Percentiles rank a stretch among this genome's conserved stretches.
Evolutionary conservation across 2,113 vertebrate genomes (phyloP).

Genomic region (Rallus limicola): DNA sequence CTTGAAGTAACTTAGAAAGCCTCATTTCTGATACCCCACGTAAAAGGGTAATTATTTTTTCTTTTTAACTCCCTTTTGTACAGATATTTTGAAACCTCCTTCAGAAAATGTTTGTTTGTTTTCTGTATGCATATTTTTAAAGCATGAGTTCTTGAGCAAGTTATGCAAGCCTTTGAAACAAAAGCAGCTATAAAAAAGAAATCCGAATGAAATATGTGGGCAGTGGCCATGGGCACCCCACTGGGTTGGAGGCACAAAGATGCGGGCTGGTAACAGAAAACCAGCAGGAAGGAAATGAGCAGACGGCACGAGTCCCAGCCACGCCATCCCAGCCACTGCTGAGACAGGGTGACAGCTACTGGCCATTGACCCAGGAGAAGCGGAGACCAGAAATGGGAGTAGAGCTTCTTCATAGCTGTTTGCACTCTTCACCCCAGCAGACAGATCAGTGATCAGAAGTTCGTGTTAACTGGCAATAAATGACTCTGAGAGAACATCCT

Average conservation of each 20-base stretch:
- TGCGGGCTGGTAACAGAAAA: neutral
- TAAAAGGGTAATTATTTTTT: conserved; percentile 42
- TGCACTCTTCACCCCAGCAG: neutral
- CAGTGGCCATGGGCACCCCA: accelerated
- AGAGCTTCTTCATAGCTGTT: neutral
- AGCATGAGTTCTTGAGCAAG: neutral
- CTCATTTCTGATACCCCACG: neutral
- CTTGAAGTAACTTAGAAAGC: neutral
- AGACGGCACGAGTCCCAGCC: accelerated
- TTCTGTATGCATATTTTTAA: neutral
- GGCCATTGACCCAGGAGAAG: neutral
- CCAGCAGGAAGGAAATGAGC: neutral
- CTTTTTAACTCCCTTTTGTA: neutral
- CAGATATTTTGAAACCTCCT: conserved; percentile 23
- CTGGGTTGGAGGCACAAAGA: neutral
- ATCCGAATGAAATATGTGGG: neutral
- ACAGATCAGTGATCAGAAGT: neutral
- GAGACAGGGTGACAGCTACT: accelerated
- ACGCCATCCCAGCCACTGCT: accelerated
- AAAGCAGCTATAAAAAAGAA: conserved; percentile 36
- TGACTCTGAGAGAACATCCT: neutral
- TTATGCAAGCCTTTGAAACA: conserved; percentile 40
- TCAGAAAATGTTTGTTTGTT: conserved; percentile 36
- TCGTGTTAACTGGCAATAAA: neutral
- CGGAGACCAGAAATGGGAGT: neutral